A percentile compares a stretch with the other conserved stretches of the same genome.
Evolutionary conservation across 1,140 invertebrate species (phyloP).

Genomic region (Forficula auricularia): DNA sequence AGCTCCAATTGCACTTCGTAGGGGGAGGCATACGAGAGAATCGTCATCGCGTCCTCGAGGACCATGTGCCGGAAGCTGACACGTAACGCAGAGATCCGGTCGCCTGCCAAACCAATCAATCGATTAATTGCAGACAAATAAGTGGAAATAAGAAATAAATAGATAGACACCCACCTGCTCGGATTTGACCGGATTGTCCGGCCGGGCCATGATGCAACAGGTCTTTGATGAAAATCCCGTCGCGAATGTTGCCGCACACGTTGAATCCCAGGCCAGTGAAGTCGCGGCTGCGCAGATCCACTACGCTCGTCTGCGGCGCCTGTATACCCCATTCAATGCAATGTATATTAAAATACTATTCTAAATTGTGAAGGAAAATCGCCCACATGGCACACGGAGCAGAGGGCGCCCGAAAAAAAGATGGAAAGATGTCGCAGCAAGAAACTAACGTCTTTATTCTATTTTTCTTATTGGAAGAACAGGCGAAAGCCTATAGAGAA

Average conservation of each 20-base stretch:
- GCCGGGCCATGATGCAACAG: conserved; percentile 73
- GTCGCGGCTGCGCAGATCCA: conserved; percentile 64
- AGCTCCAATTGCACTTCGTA: conserved; percentile 63
- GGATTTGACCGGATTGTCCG: conserved; percentile 60
- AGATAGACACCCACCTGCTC: conserved; percentile 49
- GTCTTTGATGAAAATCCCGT: conserved; percentile 76
- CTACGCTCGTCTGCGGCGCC: conserved; percentile 36
- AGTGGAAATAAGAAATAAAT: no score
- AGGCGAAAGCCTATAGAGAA: no score
- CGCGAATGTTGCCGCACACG: conserved; percentile 70
- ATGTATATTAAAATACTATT: no score
- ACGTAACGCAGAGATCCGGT: conserved; percentile 66
- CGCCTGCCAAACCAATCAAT: conserved; percentile 40
- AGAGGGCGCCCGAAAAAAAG: no score
- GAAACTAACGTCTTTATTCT: no score
- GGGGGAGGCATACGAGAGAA: conserved; percentile 79
- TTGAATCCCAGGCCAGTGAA: conserved; percentile 84
- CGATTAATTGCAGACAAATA: background rate
- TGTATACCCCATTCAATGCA: no score
- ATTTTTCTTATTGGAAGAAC: no score
- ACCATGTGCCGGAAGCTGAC: conserved; percentile 77
- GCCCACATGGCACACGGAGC: no score
- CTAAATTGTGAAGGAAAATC: no score
- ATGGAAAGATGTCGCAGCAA: no score
- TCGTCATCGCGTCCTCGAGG: conserved; percentile 73